Conservation (phyloP, 2,797 vertebrate genomes). For the Falco peregrinus region DNA sequence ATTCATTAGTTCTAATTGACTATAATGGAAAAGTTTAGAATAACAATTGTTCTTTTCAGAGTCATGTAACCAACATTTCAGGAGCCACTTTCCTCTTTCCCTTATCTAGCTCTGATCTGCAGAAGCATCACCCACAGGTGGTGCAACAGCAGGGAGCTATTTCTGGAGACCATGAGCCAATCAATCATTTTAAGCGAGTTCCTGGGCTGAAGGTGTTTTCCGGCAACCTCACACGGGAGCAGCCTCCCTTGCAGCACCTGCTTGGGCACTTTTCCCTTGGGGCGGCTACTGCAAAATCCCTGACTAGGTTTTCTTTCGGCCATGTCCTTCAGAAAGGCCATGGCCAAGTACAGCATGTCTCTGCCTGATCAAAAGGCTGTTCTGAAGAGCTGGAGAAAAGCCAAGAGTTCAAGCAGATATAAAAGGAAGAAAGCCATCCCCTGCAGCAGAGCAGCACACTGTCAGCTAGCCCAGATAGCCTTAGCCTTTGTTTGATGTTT, state of each 20-base stretch:
- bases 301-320: neutral
- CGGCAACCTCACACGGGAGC: neutral
- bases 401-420: neutral
- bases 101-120: neutral
- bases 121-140: neutral
- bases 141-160: neutral
- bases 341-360: neutral
- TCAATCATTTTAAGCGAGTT: neutral
- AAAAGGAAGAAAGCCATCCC: neutral
- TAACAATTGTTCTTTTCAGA: neutral
- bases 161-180: neutral
- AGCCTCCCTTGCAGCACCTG: neutral
- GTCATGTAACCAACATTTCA: neutral
- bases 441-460: neutral
- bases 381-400: neutral
- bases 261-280: neutral
- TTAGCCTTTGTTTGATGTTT: neutral
- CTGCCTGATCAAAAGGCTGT: neutral
- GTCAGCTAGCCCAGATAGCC: neutral
- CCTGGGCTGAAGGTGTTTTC: neutral
- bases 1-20: slow-evolving; percentile 6
- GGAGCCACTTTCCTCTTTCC: neutral
- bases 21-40: neutral
- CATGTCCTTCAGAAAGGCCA: neutral
- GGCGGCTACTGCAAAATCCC: neutral